Base-by-base conservation (phyloP, 1,140 invertebrate species). In the Phymastichus coffea region DNA sequence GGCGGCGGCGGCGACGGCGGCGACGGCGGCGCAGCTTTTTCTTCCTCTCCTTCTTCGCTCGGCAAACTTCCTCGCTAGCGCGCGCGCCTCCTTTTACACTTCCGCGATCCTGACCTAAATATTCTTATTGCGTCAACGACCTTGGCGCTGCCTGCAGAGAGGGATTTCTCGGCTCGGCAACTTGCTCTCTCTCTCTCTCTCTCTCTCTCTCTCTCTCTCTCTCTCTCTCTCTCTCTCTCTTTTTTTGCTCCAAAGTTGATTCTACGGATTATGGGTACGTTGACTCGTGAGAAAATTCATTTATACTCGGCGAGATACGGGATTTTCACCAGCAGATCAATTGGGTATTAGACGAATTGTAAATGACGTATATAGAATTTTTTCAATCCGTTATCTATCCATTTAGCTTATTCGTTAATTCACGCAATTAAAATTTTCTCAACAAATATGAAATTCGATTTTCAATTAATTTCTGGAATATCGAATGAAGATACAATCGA, bases 71-170 rank as follows among this genome's bases (percentile, higher is more conserved):
- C 59, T 28, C 19, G 28, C 28, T 28, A 19, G 14, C 12, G n/a
- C 15, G 15, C 41, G 12, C 51, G 20, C 49, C 57, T 61, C 54
- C 49, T 41, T 46, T 58, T 43, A 57, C 61, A 40, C 57, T 55
- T 56, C 49, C 51, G 49, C 47, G 52, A 61, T 61, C 59, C 59
- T 61, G 59, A 61, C 59, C 59, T 61, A 61, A 61, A 61, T 61
- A 61, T 61, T 61, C 59, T 49, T 56, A 61, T 61, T 61, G 59
- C 52, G 59, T 55, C 59, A 51, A 35, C 28, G 28, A 33, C 28
- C 28, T 33, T 33, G 28, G 28, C 28, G 35, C 22, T 14, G 51
- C 22, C 26, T 33, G 47, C 26, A 49, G 30, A 19, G 17, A 9
- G 9, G 35, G 38, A n/a, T 53, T 54, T 43, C 19, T 48, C 23